Percentiles rank a stretch among this genome's conserved stretches.
phyloP scores from a whole-genome alignment of 2,113 vertebrate genomes.

The Mustela nigripes region DNA sequence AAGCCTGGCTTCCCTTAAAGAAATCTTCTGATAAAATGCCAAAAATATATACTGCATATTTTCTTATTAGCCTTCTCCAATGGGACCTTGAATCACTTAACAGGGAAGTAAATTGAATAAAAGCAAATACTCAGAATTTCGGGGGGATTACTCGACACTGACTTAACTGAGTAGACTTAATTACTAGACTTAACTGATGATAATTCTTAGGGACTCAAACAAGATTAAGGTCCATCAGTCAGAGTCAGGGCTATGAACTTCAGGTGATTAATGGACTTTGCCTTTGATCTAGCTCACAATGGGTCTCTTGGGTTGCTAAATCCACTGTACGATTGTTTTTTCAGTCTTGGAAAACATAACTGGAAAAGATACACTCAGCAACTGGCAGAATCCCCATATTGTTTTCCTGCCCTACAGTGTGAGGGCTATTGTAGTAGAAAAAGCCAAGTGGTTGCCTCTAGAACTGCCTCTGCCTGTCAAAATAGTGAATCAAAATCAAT shows the following conservation, averaged over 20 bases:
- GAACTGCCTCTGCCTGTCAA: not conserved
- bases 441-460: not conserved
- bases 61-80: not conserved
- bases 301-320: not conserved
- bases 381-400: not conserved
- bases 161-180: not conserved
- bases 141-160: not conserved
- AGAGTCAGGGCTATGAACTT: not conserved
- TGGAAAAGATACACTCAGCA: constrained; percentile 8
- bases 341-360: not conserved
- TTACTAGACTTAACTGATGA: not conserved
- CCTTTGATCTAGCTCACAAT: not conserved
- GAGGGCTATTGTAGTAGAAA: not conserved
- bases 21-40: not conserved
- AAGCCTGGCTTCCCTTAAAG: not conserved
- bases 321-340: not conserved
- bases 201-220: constrained; percentile 4
- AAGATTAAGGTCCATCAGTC: not conserved
- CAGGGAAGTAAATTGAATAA: not conserved
- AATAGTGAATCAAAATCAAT: constrained; percentile 6
- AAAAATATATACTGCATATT: not conserved
- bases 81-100: not conserved
- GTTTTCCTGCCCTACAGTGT: not conserved
- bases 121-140: not conserved
- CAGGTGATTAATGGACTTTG: not conserved